Conservation (phyloP, 53 echinoderm and acorn worm species). For the Temnopleurus reevesii region DNA sequence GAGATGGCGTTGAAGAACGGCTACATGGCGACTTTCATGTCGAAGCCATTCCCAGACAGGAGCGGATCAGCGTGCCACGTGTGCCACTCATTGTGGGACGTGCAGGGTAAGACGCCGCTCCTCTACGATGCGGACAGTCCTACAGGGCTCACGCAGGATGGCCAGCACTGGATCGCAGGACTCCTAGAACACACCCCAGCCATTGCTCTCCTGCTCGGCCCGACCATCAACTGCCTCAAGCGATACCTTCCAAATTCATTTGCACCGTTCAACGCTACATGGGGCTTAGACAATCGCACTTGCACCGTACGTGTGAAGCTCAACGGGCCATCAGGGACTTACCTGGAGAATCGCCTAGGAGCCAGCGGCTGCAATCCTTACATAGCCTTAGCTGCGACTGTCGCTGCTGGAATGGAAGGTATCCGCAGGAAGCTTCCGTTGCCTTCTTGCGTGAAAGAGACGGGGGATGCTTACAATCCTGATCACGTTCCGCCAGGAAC, state of each 20-base stretch:
- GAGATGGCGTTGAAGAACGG: conserved; percentile 69
- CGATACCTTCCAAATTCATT: conserved; percentile 49
- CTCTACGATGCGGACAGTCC: conserved; percentile 54
- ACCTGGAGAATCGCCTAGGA: conserved; percentile 71
- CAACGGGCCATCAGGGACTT: conserved; percentile 64
- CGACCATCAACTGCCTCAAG: conserved; percentile 68
- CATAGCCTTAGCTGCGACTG: conserved; percentile 64
- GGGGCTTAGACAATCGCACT: conserved; percentile 74
- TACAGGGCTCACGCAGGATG: conserved; percentile 60
- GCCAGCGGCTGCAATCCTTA: conserved; percentile 71
- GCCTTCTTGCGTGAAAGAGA: conserved; percentile 12
- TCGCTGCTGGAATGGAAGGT: conserved; percentile 72
- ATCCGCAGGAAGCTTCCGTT: conserved; percentile 61
- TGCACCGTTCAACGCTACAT: conserved; percentile 70
- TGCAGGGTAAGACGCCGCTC: conserved; percentile 52
- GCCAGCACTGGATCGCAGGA: conserved; percentile 72
- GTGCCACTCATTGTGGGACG: conserved; percentile 76
- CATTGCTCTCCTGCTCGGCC: conserved; percentile 59
- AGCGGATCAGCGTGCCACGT: conserved; percentile 61
- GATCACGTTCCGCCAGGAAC: conserved; percentile 40
- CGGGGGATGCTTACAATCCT: conserved; percentile 42
- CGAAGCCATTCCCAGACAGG: conserved; percentile 64
- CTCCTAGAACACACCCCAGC: conserved; percentile 71
- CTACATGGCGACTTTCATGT: conserved; percentile 73
- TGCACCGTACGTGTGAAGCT: conserved; percentile 59